phyloP scores from a whole-genome alignment of 2,113 vertebrate genomes.

The Arenaria interpres region DNA sequence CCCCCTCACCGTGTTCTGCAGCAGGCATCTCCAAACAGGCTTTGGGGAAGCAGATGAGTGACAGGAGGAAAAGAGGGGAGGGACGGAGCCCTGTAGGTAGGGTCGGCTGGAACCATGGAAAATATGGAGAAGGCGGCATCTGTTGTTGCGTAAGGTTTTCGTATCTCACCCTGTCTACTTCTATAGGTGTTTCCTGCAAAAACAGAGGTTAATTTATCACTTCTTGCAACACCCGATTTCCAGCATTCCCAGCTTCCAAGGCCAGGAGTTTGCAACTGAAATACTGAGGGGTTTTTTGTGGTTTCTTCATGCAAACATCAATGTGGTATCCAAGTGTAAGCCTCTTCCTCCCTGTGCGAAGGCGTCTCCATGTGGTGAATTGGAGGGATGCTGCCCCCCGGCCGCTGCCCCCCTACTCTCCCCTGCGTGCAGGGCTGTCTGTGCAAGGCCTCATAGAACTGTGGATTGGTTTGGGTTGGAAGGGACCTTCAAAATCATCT shows the following conservation, averaged over 20 bases:
- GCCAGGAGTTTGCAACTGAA: neutral
- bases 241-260: neutral
- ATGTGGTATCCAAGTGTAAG: neutral
- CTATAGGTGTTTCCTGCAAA: neutral
- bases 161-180: neutral
- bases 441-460: fast-evolving
- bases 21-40: neutral
- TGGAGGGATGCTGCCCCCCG: neutral
- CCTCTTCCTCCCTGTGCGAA: neutral
- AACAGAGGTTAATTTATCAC: neutral
- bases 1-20: neutral
- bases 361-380: neutral
- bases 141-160: neutral
- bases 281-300: neutral
- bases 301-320: neutral
- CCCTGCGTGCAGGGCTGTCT: neutral
- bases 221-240: neutral
- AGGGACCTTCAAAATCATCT: neutral
- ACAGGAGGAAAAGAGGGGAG: neutral
- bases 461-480: neutral
- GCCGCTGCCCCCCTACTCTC: neutral
- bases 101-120: neutral
- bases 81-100: neutral
- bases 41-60: neutral
- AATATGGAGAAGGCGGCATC: neutral